Evolutionary conservation across 1,140 invertebrate species (phyloP).

Genomic region (Pararge aegeria): DNA sequence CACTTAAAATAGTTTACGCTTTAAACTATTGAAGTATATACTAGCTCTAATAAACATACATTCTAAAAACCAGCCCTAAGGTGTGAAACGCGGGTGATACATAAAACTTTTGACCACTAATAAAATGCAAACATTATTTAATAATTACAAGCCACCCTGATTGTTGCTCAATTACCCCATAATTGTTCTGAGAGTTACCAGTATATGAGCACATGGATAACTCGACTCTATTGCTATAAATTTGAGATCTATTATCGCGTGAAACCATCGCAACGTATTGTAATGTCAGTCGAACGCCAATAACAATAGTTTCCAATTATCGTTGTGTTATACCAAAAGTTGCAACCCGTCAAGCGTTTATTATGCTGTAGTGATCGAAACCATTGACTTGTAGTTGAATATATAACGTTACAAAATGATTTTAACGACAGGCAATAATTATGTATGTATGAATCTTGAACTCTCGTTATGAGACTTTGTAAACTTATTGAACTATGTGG

Average conservation of each 20-base stretch:
- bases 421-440: neutral
- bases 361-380: neutral
- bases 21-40: too few species aligned
- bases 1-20: too few species aligned
- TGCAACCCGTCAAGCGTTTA: slow-evolving; percentile 9
- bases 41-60: too few species aligned
- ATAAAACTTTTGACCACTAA: too few species aligned
- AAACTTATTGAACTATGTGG: too few species aligned
- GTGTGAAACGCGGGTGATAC: too few species aligned
- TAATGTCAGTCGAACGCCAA: neutral
- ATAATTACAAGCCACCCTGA: neutral
- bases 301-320: slow-evolving; percentile 15
- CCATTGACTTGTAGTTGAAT: neutral
- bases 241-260: neutral
- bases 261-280: neutral
- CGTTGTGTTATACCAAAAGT: slow-evolving; percentile 8
- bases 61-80: too few species aligned
- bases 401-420: neutral
- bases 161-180: neutral
- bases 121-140: neutral
- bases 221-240: neutral
- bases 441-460: too few species aligned
- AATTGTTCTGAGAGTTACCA: neutral
- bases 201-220: neutral
- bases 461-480: too few species aligned